Conservation (phyloP, 64 coral and sea anemone genomes). For the Orbicella faveolata region DNA sequence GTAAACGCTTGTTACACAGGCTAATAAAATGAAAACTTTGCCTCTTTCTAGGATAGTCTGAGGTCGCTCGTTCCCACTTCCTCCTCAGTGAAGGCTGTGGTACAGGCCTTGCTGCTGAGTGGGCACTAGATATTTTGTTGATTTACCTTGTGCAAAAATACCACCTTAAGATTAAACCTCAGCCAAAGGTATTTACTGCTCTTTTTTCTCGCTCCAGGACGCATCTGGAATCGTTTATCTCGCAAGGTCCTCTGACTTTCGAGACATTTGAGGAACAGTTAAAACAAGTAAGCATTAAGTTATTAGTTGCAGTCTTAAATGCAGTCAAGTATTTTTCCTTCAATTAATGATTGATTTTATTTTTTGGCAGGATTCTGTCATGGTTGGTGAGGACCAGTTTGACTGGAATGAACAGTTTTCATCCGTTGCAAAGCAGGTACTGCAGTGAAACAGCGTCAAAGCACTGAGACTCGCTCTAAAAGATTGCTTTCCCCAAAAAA, state of each 20-base stretch:
- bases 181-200: not conserved
- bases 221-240: constrained; percentile 43
- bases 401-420: constrained; percentile 30
- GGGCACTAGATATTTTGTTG: too few relatives aligned
- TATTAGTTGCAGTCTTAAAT: not conserved
- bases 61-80: too few relatives aligned
- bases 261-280: constrained; percentile 54
- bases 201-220: constrained; percentile 12
- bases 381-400: not conserved
- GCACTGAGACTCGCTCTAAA: too few relatives aligned
- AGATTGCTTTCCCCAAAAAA: too few relatives aligned
- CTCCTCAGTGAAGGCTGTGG: too few relatives aligned
- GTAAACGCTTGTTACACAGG: too few relatives aligned
- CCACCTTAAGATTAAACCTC: too few relatives aligned
- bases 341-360: not conserved
- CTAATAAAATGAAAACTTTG: too few relatives aligned
- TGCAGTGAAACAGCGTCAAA: too few relatives aligned
- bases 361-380: constrained; percentile 3
- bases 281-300: constrained; percentile 37
- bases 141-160: too few relatives aligned
- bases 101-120: too few relatives aligned
- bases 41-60: too few relatives aligned
- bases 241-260: constrained; percentile 7
- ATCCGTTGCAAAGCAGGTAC: constrained; percentile 3
- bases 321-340: not conserved